Percentiles rank a stretch among this genome's conserved stretches.
Conservation (phyloP, 2,888 invertebrate genomes). For the Limenitis camilla region DNA sequence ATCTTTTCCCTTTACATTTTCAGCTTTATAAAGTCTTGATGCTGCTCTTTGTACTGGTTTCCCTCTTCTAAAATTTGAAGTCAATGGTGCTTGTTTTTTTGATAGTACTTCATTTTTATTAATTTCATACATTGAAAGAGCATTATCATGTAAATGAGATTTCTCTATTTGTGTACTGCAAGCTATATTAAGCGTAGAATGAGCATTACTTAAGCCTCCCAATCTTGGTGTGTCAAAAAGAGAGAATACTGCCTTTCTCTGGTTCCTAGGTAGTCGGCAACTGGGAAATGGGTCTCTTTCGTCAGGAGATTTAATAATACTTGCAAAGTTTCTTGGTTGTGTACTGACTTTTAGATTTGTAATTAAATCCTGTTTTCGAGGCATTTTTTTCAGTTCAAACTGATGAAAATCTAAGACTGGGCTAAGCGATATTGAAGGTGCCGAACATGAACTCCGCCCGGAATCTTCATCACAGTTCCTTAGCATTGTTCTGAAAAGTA, state of each 20-base stretch:
- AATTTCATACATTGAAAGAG: slow-evolving; percentile 51
- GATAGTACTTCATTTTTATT: slow-evolving; percentile 34
- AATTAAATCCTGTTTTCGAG: slow-evolving; percentile 50
- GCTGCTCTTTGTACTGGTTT: slow-evolving; percentile 83
- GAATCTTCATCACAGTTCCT: slow-evolving; percentile 66
- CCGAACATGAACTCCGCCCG: slow-evolving; percentile 67
- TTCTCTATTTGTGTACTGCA: slow-evolving; percentile 65
- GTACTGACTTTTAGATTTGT: slow-evolving; percentile 68
- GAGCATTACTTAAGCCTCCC: slow-evolving; percentile 63
- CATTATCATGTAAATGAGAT: slow-evolving; percentile 40
- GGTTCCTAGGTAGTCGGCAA: slow-evolving; percentile 43
- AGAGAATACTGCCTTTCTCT: slow-evolving; percentile 52
- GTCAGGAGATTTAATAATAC: slow-evolving; percentile 63
- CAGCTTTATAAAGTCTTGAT: slow-evolving; percentile 79
- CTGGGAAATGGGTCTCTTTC: slow-evolving; percentile 68
- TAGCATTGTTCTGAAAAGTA: slow-evolving; percentile 48
- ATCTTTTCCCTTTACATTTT: slow-evolving; percentile 61
- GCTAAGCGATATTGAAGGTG: slow-evolving; percentile 54
- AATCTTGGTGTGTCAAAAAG: slow-evolving; percentile 52
- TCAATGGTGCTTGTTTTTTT: slow-evolving; percentile 28
- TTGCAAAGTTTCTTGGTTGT: slow-evolving; percentile 52
- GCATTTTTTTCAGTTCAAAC: slow-evolving; percentile 26
- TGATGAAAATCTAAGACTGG: slow-evolving; percentile 49
- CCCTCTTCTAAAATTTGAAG: slow-evolving; percentile 60
- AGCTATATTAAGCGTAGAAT: slow-evolving; percentile 62